Percentiles rank a stretch among this genome's conserved stretches.
These are phyloP conservation scores for Nomada flava DNA, from an alignment of 2,888 invertebrate genomes.

Conservation along the genomic window DNA sequence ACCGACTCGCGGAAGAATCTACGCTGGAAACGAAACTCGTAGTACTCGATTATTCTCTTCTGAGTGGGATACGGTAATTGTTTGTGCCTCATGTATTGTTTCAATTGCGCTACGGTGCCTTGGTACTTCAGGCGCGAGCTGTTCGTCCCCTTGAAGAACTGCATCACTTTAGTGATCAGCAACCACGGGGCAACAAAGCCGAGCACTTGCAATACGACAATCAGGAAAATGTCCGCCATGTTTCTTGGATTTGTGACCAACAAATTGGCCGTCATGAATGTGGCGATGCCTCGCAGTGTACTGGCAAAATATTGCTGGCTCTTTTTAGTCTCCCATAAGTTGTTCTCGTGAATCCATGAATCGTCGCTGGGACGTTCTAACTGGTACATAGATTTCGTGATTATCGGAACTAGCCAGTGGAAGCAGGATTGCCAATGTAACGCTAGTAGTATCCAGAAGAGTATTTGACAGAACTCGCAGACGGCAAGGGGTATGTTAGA, in stretches of 20 bases:
- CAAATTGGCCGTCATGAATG: conserved; percentile 77
- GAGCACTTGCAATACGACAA: conserved; percentile 68
- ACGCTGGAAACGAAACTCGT: conserved; percentile 79
- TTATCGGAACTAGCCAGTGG: conserved; percentile 78
- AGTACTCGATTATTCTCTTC: conserved; percentile 76
- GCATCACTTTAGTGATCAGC: conserved; percentile 75
- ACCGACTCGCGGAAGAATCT: conserved; percentile 78
- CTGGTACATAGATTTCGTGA: conserved; percentile 57
- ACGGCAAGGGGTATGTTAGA: conserved; percentile 67
- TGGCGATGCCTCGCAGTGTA: conserved; percentile 73
- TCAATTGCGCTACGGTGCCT: conserved; percentile 75
- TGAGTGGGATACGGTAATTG: conserved; percentile 77
- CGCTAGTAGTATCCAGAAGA: conserved; percentile 72
- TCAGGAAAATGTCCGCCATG: conserved; percentile 75
- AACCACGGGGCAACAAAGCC: conserved; percentile 74
- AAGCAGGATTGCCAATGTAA: conserved; percentile 81
- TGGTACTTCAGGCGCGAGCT: conserved; percentile 79
- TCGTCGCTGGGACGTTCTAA: conserved; percentile 63
- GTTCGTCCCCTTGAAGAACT: conserved; percentile 75
- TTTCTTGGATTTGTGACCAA: conserved; percentile 68
- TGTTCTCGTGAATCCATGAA: conserved; percentile 76
- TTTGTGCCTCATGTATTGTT: conserved; percentile 80
- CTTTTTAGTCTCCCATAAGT: conserved; percentile 70
- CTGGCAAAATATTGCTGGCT: conserved; percentile 70
- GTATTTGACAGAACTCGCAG: conserved; percentile 71